These are phyloP conservation scores for Drosophila bocqueti DNA, from an alignment of 1,140 invertebrate species.

Conservation along the genomic window DNA sequence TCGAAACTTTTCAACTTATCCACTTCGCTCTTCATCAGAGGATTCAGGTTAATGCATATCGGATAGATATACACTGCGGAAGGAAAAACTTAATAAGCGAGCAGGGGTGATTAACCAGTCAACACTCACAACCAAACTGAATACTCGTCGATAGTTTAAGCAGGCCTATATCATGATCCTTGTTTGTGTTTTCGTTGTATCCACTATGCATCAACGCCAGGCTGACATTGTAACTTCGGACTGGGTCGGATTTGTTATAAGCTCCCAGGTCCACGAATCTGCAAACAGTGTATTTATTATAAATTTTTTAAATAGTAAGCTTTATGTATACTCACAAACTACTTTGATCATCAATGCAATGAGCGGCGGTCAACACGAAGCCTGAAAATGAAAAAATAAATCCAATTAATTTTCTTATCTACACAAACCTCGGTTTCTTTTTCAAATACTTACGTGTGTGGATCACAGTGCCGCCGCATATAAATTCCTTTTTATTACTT, in stretches of 20 bases:
- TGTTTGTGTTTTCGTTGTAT: rapidly evolving
- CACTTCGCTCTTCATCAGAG: background rate
- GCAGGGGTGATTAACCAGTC: too few relatives aligned
- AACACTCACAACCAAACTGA: background rate
- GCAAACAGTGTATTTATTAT: background rate
- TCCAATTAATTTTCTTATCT: background rate
- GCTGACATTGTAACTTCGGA: background rate
- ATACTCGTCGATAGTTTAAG: background rate
- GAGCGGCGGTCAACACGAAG: slow-evolving; percentile 28
- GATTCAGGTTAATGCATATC: background rate
- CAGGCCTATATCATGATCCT: slow-evolving; percentile 4
- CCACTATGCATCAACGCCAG: background rate
- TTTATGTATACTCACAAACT: background rate
- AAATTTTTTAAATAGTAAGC: background rate
- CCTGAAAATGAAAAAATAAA: background rate
- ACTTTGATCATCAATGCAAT: background rate
- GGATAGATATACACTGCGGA: background rate
- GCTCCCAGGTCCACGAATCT: slow-evolving; percentile 7
- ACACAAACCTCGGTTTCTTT: background rate
- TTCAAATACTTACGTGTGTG: slow-evolving; percentile 7
- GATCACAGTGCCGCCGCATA: slow-evolving; percentile 20
- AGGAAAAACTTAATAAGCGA: background rate
- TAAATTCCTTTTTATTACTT: background rate
- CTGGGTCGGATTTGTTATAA: background rate
- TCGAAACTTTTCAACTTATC: rapidly evolving